Percentiles rank a stretch among this genome's conserved stretches.
Evolutionary conservation across 92 coral and sea anemone species (phyloP).

Genomic region (Pocillopora grandis): DNA sequence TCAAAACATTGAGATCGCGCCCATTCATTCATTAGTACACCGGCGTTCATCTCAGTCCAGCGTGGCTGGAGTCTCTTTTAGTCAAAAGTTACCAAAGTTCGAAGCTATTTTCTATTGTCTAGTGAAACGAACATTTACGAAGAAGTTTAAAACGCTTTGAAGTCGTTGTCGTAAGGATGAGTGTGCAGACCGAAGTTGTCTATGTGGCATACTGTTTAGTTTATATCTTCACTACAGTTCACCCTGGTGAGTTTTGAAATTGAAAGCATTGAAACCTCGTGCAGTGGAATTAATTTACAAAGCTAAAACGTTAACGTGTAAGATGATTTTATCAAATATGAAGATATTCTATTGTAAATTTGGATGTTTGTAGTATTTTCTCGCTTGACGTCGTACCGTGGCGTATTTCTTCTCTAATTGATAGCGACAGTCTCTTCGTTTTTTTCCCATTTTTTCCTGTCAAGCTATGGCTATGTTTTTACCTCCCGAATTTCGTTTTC

Average conservation of each 20-base stretch:
- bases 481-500: not conserved
- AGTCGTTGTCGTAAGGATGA: slow-evolving; percentile 7
- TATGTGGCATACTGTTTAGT: slow-evolving; percentile 9
- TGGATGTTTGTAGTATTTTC: not conserved
- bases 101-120: slow-evolving; percentile 1
- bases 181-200: not conserved
- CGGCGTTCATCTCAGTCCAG: slow-evolving; percentile 33
- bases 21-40: slow-evolving; percentile 33
- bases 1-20: slow-evolving; percentile 4
- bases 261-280: slow-evolving; percentile 18
- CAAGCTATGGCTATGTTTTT: not conserved
- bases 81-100: not conserved
- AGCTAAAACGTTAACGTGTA: not conserved
- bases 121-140: not conserved
- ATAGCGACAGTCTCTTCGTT: not conserved
- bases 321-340: not conserved
- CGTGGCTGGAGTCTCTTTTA: not conserved
- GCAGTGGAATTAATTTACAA: not conserved
- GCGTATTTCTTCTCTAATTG: not conserved
- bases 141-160: not conserved
- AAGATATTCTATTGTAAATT: not conserved
- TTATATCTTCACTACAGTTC: not conserved
- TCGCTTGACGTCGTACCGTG: not conserved
- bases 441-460: not conserved
- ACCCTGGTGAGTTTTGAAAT: slow-evolving; percentile 10